A percentile compares a stretch with the other conserved stretches of the same genome.
Conservation (phyloP, 1,140 invertebrate genomes). For the Arctopsyche grandis region DNA sequence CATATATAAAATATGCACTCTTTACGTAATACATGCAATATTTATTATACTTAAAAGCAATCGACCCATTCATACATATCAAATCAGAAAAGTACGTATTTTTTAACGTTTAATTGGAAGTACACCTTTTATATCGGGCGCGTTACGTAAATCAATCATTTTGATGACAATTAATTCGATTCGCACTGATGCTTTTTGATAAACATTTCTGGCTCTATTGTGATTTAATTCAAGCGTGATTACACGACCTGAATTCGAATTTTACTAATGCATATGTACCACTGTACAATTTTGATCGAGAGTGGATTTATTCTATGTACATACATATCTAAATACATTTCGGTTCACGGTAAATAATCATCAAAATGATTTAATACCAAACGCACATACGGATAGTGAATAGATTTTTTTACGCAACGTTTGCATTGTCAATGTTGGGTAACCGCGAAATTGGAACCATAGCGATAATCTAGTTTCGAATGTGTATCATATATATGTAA, state of each 20-base stretch:
- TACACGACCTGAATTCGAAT: neutral
- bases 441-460: neutral
- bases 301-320: neutral
- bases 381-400: neutral
- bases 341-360: neutral
- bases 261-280: neutral
- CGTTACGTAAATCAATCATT: slow-evolving; percentile 1
- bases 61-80: too few species aligned
- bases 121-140: neutral
- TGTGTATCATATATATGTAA: too few species aligned
- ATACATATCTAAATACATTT: neutral
- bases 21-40: too few species aligned
- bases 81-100: too few species aligned
- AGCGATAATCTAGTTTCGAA: slow-evolving; percentile 1
- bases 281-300: slow-evolving; percentile 3
- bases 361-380: neutral
- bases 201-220: neutral
- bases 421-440: neutral
- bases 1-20: too few species aligned
- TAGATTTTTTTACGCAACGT: slow-evolving; percentile 2
- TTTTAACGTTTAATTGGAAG: too few species aligned
- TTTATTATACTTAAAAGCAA: too few species aligned
- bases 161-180: slow-evolving; percentile 9
- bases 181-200: slow-evolving; percentile 22
- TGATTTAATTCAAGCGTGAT: neutral